Evolutionary conservation across 2,797 vertebrate genomes (phyloP).

Genomic region (Centropyge bicolor): DNA sequence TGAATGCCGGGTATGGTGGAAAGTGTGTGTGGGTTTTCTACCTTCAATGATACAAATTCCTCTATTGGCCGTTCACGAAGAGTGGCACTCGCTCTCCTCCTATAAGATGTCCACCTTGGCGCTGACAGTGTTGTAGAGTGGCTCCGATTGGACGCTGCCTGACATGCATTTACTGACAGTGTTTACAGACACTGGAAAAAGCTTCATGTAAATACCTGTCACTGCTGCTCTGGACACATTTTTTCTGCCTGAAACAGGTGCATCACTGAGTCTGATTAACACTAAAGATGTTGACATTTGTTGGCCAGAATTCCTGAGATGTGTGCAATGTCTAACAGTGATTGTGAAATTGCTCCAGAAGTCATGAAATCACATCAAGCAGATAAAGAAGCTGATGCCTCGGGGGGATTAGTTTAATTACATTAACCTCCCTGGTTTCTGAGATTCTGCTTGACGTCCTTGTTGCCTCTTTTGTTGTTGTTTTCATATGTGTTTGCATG

Average conservation of each 20-base stretch:
- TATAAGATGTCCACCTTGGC: constrained; percentile 53
- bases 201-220: constrained; percentile 55
- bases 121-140: constrained; percentile 55
- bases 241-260: constrained; percentile 34
- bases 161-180: constrained; percentile 37
- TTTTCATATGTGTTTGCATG: constrained; percentile 64
- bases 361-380: constrained; percentile 66
- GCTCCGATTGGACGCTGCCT: constrained; percentile 67
- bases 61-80: constrained; percentile 67
- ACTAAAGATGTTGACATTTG: constrained; percentile 16
- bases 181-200: constrained; percentile 66
- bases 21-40: constrained; percentile 35
- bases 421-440: constrained; percentile 72
- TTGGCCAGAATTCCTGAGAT: constrained; percentile 46
- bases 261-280: constrained; percentile 37
- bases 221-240: constrained; percentile 24
- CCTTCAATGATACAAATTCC: constrained; percentile 26
- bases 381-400: constrained; percentile 65
- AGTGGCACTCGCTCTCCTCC: constrained; percentile 69
- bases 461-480: constrained; percentile 71
- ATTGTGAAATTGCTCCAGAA: constrained; percentile 60
- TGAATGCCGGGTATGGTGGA: constrained; percentile 24
- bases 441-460: constrained; percentile 73
- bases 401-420: constrained; percentile 76
- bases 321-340: constrained; percentile 45